These are phyloP conservation scores for Pogonognathellus flavescens DNA, from an alignment of 1,140 invertebrate species.

Conservation along the genomic window DNA sequence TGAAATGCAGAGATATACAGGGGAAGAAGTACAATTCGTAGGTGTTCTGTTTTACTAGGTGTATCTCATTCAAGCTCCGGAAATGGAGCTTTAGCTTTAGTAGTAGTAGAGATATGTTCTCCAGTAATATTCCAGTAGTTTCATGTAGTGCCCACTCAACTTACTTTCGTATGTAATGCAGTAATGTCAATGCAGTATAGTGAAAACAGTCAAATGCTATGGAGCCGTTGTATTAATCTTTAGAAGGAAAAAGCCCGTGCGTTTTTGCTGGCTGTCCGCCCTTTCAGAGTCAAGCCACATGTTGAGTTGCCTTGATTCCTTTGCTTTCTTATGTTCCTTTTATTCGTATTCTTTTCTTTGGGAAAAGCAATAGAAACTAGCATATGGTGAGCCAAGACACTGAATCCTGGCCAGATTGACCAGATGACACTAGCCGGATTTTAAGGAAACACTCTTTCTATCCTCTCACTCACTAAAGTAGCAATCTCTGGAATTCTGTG, in stretches of 20 bases:
- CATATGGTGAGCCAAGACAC: conserved; percentile 36
- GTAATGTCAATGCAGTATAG: background rate
- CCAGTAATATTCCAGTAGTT: too few species aligned
- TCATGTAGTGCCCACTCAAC: too few species aligned
- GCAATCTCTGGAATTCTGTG: background rate
- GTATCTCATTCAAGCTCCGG: conserved; percentile 8
- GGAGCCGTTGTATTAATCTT: conserved; percentile 5
- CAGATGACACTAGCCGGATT: conserved; percentile 53
- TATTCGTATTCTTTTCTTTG: conserved; percentile 28
- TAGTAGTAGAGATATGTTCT: background rate
- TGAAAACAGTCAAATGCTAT: conserved; percentile 21
- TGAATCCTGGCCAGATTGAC: conserved; percentile 51
- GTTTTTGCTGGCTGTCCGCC: conserved; percentile 35
- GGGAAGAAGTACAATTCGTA: too few species aligned
- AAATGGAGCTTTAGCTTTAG: conserved; percentile 3
- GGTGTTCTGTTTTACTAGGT: too few species aligned
- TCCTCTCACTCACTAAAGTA: conserved; percentile 11
- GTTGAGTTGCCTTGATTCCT: conserved; percentile 46
- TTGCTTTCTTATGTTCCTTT: conserved; percentile 34
- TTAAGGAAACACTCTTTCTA: conserved; percentile 8
- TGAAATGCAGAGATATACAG: too few species aligned
- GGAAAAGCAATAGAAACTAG: conserved; percentile 32
- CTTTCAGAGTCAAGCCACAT: conserved; percentile 42
- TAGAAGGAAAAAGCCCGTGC: conserved; percentile 8
- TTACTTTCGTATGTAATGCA: background rate